These are phyloP conservation scores for Zootermopsis nevadensis DNA, from an alignment of 2,888 invertebrate species.

Conservation along the genomic window DNA sequence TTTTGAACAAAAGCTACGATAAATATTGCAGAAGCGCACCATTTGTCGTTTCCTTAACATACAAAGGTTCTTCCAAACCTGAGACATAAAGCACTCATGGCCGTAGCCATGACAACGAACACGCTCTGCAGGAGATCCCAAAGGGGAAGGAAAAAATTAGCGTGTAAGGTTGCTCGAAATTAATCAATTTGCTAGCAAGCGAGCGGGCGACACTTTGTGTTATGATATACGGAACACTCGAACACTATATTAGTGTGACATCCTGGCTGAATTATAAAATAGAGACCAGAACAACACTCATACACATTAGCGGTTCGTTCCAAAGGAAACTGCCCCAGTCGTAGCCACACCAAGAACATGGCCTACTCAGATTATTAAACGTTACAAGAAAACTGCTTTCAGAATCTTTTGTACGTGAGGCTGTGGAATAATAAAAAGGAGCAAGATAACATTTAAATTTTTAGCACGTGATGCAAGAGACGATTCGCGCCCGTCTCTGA, in stretches of 20 bases:
- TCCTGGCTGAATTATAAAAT: constrained; percentile 30
- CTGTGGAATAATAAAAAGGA: neutral
- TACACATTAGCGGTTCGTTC: constrained; percentile 34
- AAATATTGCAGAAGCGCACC: neutral
- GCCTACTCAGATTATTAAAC: constrained; percentile 1
- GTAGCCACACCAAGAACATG: neutral
- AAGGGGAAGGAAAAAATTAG: neutral
- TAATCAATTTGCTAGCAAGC: constrained; percentile 29
- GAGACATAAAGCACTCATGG: neutral
- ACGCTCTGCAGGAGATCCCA: neutral
- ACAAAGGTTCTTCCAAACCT: neutral
- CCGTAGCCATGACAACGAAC: neutral
- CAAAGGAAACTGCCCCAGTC: constrained; percentile 15
- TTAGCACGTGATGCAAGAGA: constrained; percentile 13
- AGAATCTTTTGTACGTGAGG: constrained; percentile 5
- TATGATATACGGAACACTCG: constrained; percentile 3
- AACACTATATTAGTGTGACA: constrained; percentile 20
- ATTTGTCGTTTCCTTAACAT: neutral
- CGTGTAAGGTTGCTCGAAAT: constrained; percentile 19
- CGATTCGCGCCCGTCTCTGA: neutral
- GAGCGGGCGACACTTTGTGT: constrained; percentile 9
- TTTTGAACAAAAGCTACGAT: neutral
- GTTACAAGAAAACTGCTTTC: neutral
- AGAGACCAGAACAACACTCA: constrained; percentile 21
- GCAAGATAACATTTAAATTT: neutral